Conservation (phyloP, 2,113 vertebrate genomes). For the Gymnocephalus cernua region DNA sequence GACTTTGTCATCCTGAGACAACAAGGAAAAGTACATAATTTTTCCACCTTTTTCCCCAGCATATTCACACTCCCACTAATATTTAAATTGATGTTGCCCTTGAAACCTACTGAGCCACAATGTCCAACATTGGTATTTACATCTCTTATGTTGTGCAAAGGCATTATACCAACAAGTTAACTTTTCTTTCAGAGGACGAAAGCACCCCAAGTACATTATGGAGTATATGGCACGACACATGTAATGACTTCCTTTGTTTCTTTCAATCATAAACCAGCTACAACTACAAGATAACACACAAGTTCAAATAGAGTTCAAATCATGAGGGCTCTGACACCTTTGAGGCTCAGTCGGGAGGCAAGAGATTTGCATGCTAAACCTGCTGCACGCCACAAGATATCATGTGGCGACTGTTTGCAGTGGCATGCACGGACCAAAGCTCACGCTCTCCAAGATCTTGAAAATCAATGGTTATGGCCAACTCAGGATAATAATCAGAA, state of each 20-base stretch:
- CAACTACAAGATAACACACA: neutral
- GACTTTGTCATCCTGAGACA: slow-evolving; percentile 28
- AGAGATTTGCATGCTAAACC: slow-evolving; percentile 33
- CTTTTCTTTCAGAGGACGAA: neutral
- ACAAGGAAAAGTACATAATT: slow-evolving; percentile 3
- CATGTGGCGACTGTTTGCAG: slow-evolving; percentile 18
- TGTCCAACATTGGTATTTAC: slow-evolving; percentile 2
- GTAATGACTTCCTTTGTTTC: neutral
- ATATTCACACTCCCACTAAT: slow-evolving; percentile 27
- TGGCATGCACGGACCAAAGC: slow-evolving; percentile 1
- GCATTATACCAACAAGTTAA: neutral
- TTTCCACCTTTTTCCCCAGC: slow-evolving; percentile 3
- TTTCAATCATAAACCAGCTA: neutral
- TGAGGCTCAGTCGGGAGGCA: neutral
- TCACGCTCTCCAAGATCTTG: neutral
- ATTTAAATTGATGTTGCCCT: slow-evolving; percentile 18
- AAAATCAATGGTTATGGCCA: neutral
- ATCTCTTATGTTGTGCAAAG: neutral
- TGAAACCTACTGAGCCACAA: slow-evolving; percentile 6
- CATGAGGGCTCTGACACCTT: neutral
- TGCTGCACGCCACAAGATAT: slow-evolving; percentile 36
- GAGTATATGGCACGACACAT: neutral
- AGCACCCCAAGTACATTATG: neutral
- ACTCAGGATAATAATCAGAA: slow-evolving; percentile 4
- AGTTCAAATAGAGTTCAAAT: slow-evolving; percentile 1